A percentile compares a stretch with the other conserved stretches of the same genome.
Evolutionary conservation across 1,140 invertebrate species (phyloP).

Genomic region (Zophobas morio): DNA sequence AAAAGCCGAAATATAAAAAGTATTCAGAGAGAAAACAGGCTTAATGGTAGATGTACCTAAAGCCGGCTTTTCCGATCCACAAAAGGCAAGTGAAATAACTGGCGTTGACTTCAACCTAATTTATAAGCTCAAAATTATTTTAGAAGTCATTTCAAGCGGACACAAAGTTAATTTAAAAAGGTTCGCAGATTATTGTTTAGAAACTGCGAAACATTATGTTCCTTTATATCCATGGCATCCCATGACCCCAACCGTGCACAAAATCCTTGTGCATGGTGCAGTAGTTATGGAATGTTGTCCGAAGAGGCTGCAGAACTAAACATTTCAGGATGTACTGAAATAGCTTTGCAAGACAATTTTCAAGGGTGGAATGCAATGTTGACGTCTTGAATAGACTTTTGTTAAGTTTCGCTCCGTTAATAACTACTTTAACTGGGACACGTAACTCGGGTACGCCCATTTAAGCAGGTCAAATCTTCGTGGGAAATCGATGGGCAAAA

Average conservation of each 20-base stretch:
- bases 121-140: conserved; percentile 53
- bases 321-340: conserved; percentile 58
- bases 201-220: conserved; percentile 61
- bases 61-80: neutral
- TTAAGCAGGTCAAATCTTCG: too few species aligned
- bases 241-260: conserved; percentile 65
- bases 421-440: neutral
- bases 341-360: conserved; percentile 60
- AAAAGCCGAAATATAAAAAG: neutral
- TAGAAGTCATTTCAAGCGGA: conserved; percentile 58
- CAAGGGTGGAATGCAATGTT: conserved; percentile 55
- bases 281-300: conserved; percentile 59
- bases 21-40: neutral
- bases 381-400: conserved; percentile 61
- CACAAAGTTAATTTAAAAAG: conserved; percentile 58
- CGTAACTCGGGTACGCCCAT: too few species aligned
- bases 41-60: neutral
- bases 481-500: too few species aligned
- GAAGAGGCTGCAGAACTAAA: conserved; percentile 60
- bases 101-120: conserved; percentile 4
- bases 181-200: conserved; percentile 53
- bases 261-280: conserved; percentile 62
- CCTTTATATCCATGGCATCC: conserved; percentile 62
- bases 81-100: neutral
- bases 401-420: conserved; percentile 60